Base-by-base conservation (phyloP, 2,113 vertebrate genomes). In the Hydrolagus affinis region DNA sequence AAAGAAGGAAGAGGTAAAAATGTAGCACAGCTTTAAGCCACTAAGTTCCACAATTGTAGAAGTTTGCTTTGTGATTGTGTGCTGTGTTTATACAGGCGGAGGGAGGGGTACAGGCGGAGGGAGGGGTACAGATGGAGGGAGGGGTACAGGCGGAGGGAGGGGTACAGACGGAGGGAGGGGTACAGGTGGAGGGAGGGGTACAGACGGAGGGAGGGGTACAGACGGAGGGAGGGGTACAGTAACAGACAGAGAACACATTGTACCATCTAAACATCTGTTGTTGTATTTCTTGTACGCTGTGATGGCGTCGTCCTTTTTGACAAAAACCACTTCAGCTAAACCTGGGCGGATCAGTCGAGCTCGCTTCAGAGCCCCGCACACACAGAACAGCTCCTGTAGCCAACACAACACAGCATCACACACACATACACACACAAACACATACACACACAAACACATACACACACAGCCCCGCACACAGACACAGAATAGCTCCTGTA, bases 201-300 rank as follows among this genome's bases (percentile, higher is more conserved):
- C 9, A 70, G 10, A 11, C 0, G 68, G 17, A 4, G n/a, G 17
- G 17, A 21, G 17, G 7, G 10, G 6, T 11, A 2, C 8, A 7
- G 17, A 15, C 68, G 6, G 11, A 73, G 28, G 71, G 25, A 32
- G 12, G 3, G 11, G 32, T 25, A 14, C 0, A 14, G 17, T 15
- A n/a, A n/a, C n/a, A n/a, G n/a, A n/a, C n/a, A n/a, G n/a, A n/a
- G 44, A 44, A 44, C 6, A 44, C 23, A 6, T 87, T 94, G 94
- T 90, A 99, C 98, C 98, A 0, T 99, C 98, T 91, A 99, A 92
- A 88, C 97, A 99, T 86, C 98, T 94, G 88, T 99, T 99, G 92
- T 99, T 99, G 88, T 99, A 99, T 89, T 98, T 99, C 91, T 97
- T 97, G 90, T 99, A 99, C 0, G 98, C 98, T 0, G 94, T 95